Evolutionary conservation across 2,888 invertebrate genomes (phyloP).

Genomic region (Exocentrus adspersus): DNA sequence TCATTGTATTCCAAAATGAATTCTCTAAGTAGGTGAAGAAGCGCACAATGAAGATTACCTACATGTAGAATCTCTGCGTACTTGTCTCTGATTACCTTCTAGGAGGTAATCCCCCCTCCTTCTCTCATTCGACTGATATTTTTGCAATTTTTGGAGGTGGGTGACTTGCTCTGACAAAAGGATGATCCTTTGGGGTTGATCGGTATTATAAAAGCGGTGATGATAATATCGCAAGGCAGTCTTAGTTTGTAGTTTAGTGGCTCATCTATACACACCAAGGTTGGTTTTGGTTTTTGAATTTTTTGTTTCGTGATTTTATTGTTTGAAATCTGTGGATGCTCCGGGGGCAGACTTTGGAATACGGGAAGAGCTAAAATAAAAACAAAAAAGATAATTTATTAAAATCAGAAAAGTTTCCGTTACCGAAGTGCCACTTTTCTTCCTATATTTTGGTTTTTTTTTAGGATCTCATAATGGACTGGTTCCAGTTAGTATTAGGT

Average conservation of each 20-base stretch:
- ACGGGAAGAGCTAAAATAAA: too few relatives aligned
- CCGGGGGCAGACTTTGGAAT: background rate
- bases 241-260: conserved; percentile 5
- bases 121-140: conserved; percentile 30
- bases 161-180: conserved; percentile 30
- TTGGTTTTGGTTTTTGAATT: background rate
- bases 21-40: background rate
- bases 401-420: too few relatives aligned
- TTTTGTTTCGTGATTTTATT: background rate
- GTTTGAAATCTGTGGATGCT: background rate
- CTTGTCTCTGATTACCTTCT: conserved; percentile 24
- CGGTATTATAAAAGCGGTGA: conserved; percentile 35
- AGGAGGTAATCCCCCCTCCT: conserved; percentile 23
- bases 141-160: conserved; percentile 39
- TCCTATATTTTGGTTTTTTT: conserved; percentile 6
- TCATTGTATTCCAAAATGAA: conserved; percentile 8
- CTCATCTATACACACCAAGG: background rate
- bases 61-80: conserved; percentile 13
- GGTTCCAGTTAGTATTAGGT: conserved; percentile 30
- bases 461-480: conserved; percentile 26
- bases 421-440: too few relatives aligned
- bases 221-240: conserved; percentile 32
- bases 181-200: conserved; percentile 36
- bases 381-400: background rate
- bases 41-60: conserved; percentile 5